Evolutionary conservation across 1,140 invertebrate genomes (phyloP), one percentile per base, ranked within the genome.

Genomic region (Trichomalopsis sarcophagae): DNA sequence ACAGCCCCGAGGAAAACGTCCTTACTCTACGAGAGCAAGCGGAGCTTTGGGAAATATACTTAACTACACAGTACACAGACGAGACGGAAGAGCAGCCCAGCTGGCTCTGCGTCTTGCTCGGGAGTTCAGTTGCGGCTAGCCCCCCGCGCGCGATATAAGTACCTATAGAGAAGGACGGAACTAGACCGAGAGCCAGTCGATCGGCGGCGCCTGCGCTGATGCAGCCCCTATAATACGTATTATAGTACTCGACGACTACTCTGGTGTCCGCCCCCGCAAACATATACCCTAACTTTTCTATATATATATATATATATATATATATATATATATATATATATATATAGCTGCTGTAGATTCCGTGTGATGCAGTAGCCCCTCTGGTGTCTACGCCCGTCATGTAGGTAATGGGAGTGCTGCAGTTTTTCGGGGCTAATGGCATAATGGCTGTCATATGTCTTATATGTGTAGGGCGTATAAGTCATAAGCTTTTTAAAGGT

Each of bases 401-500:
- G 55, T 80, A 17, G 55, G 55, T 40, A n/a, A 66, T n/a, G 55
- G 14, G 27, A 14, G 62, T 36, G 47, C 21, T 55, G 44, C 44
- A 69, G 21, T 80, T 80, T 79, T 79, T 80, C 55, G 77, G 77
- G 77, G 77, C 30, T 80, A 80, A 80, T 80, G 30, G 47, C 76
- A n/a, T 36, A 10, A n/a, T 44, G 47, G 47, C 47, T 50, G 14
- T 13, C 47, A 17, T 50, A 17, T 5, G 47, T 50, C 47, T 50
- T 50, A 13, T 50, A 14, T 50, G 47, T 50, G 47, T 50, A 14
- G 14, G 14, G 47, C 1, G 13, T 44, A 44, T 44, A 44, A 44
- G 40, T 44, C 40, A 44, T 44, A 44, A 44, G 40, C 6, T 44
- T 44, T 44, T 44, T 44, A 44, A 44, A 44, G 40, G 40, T 5